Base-by-base conservation (phyloP, 2,113 vertebrate species). In the Gobio gobio region DNA sequence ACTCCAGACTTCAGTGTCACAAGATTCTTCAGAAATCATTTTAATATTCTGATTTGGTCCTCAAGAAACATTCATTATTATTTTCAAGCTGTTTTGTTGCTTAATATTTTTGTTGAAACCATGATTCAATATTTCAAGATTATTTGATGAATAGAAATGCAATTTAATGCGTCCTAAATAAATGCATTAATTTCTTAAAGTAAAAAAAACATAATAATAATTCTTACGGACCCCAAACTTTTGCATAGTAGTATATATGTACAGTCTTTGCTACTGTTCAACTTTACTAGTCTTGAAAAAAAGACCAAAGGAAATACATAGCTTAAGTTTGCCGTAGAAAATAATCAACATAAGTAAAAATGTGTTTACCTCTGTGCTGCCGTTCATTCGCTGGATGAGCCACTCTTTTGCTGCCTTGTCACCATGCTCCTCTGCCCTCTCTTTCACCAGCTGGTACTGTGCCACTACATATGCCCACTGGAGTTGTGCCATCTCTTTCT, bases 361-460 rank as follows among this genome's bases (percentile, higher is more conserved):
- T 7, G 36, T 64, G 4, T 16, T n/a, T 64, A 93, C 68, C 90
- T 95, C 95, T 94, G 95, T 93, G 90, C 91, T 86, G 61, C 83
- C 89, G 3, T 87, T 86, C 68, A 95, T 90, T 78, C 93, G 94
- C 86, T 94, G 93, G 24, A 95, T 94, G 0, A 94, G 92, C 91
- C 95, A 97, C 13, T 94, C 89, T 75, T 97, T 83, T 18, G 95
- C 93, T 20, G 94, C 92, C 54, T 77, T 93, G 63, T 95, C 0
- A 59, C 95, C 92, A 61, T 88, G 87, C 89, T 97, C 95, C 79
- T 95, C 91, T 5, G 96, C 95, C 14, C 89, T 90, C 66, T 94
- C 93, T 85, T 94, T 93, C 90, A 98, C 93, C 24, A 97, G 87
- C 85, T 98, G 95, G 84, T 94, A 93, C 20, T 96, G 96, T 9